Evolutionary conservation across 1,140 invertebrate genomes (phyloP).

Genomic region (Ephestia elutella): DNA sequence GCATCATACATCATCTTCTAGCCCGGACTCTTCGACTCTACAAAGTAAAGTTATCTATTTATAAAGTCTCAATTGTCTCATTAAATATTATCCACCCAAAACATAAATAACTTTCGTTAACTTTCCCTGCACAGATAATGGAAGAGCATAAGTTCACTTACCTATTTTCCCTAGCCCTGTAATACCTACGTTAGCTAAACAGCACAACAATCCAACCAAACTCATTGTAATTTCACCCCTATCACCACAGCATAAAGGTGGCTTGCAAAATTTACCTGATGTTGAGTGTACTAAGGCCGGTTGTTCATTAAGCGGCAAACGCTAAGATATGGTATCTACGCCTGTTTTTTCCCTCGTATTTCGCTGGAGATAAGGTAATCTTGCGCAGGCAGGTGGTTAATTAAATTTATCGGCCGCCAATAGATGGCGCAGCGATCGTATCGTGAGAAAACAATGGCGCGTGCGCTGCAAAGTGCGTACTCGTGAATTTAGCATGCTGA

Average conservation of each 20-base stretch:
- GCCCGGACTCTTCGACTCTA: too few relatives aligned
- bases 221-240: too few relatives aligned
- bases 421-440: constrained; percentile 22
- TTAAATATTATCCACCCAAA: neutral
- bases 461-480: neutral
- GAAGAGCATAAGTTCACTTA: neutral
- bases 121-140: neutral
- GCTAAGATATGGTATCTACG: constrained; percentile 12
- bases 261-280: neutral
- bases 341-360: constrained; percentile 28
- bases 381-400: constrained; percentile 38
- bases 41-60: too few relatives aligned
- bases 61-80: neutral
- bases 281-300: neutral
- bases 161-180: neutral
- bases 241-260: too few relatives aligned
- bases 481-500: constrained; percentile 22
- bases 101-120: neutral
- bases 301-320: constrained; percentile 18
- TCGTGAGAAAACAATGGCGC: constrained; percentile 25
- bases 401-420: constrained; percentile 52
- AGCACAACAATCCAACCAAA: too few relatives aligned
- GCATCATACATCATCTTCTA: too few relatives aligned
- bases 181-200: too few relatives aligned
- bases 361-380: constrained; percentile 43